These are phyloP conservation scores for Schizopygopsis pylzovi DNA, from an alignment of 2,797 vertebrate species.

Conservation along the genomic window DNA sequence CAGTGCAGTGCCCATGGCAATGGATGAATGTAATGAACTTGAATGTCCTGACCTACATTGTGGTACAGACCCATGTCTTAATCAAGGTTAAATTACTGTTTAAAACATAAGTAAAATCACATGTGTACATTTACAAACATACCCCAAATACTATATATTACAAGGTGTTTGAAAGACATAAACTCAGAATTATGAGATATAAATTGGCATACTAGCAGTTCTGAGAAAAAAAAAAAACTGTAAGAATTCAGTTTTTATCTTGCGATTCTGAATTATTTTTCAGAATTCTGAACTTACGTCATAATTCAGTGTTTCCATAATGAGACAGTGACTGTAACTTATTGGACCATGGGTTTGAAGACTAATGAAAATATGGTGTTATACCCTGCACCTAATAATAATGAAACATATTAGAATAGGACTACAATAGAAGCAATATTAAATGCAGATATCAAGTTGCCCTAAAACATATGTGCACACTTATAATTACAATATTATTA, in stretches of 20 bases:
- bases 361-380: background rate
- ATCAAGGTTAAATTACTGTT: background rate
- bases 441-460: background rate
- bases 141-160: background rate
- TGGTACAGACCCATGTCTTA: background rate
- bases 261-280: too few relatives aligned
- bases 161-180: background rate
- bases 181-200: background rate
- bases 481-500: background rate
- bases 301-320: background rate
- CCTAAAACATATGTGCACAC: too few relatives aligned
- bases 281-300: background rate
- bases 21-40: background rate
- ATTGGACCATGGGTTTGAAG: background rate
- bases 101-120: too few relatives aligned
- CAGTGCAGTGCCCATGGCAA: background rate
- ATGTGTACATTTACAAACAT: background rate
- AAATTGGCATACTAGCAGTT: background rate
- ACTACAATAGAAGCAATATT: background rate
- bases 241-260: background rate
- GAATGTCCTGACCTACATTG: conserved; percentile 20
- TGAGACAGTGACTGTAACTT: background rate
- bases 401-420: background rate
- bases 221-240: background rate
- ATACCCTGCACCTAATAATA: background rate